phyloP scores from a whole-genome alignment of 2,113 vertebrate species.

The Marcusenius ussheri region DNA sequence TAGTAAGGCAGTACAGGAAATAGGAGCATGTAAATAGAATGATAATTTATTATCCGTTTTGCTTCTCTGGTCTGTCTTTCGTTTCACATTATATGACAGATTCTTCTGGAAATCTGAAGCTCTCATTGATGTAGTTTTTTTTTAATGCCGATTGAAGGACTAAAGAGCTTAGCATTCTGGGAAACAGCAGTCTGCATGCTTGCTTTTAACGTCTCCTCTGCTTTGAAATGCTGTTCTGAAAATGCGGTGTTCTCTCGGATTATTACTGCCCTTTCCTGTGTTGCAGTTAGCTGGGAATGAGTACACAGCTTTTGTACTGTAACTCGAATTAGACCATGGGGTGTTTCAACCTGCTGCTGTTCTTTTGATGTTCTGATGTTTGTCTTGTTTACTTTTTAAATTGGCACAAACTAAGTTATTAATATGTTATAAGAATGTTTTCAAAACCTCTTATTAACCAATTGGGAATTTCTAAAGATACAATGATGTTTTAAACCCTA shows the following conservation, averaged over 20 bases:
- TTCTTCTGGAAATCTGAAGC: background rate
- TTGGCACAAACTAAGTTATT: background rate
- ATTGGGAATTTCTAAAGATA: background rate
- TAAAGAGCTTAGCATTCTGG: background rate
- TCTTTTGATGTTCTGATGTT: background rate
- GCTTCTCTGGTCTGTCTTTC: background rate
- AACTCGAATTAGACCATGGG: background rate
- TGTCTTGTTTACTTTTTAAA: background rate
- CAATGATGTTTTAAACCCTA: background rate
- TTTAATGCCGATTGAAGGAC: background rate
- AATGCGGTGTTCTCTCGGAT: background rate
- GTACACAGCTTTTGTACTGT: background rate
- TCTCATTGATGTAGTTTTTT: background rate
- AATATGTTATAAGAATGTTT: background rate
- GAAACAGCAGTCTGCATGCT: background rate
- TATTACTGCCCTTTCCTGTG: background rate
- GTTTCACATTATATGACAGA: background rate
- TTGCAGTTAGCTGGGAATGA: background rate
- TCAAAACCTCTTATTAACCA: background rate
- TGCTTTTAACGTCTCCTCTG: background rate
- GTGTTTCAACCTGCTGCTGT: background rate
- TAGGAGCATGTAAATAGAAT: background rate
- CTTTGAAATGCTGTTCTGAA: background rate
- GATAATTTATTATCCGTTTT: background rate
- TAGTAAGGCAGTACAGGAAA: background rate